Evolutionary conservation across 1,140 invertebrate species (phyloP).

Genomic region (Sminthurides bifidus): DNA sequence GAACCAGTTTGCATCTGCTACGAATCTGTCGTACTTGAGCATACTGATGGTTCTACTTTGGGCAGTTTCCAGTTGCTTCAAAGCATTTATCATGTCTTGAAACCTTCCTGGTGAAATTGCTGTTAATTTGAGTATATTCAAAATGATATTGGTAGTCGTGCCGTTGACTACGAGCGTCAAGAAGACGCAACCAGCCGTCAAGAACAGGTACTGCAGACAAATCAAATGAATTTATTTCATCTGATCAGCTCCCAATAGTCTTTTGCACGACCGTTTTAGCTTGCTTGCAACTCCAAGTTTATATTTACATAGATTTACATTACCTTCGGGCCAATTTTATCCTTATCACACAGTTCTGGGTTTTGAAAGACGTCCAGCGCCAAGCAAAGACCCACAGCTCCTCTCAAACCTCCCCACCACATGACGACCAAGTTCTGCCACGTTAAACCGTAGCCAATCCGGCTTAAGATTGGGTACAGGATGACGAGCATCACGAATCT

Average conservation of each 20-base stretch:
- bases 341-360: conserved; percentile 31
- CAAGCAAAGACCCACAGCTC: conserved; percentile 40
- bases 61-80: conserved; percentile 34
- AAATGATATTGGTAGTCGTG: conserved; percentile 36
- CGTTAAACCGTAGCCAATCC: conserved; percentile 39
- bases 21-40: conserved; percentile 39
- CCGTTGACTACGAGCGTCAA: conserved; percentile 39
- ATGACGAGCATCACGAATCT: conserved; percentile 35
- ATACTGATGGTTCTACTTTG: conserved; percentile 35
- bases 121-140: conserved; percentile 38
- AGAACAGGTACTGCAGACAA: conserved; percentile 34
- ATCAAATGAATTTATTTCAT: neutral
- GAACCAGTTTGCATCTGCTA: conserved; percentile 40
- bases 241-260: neutral
- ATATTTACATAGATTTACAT: neutral
- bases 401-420: conserved; percentile 33
- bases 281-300: no score
- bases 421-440: conserved; percentile 35
- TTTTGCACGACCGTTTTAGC: neutral
- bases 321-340: conserved; percentile 31
- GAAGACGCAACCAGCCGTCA: conserved; percentile 39
- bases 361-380: conserved; percentile 38
- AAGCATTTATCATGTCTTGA: conserved; percentile 38
- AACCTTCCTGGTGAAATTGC: conserved; percentile 36
- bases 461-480: conserved; percentile 38